Conservation (phyloP, 2,888 invertebrate species). For the Belgica antarctica region DNA sequence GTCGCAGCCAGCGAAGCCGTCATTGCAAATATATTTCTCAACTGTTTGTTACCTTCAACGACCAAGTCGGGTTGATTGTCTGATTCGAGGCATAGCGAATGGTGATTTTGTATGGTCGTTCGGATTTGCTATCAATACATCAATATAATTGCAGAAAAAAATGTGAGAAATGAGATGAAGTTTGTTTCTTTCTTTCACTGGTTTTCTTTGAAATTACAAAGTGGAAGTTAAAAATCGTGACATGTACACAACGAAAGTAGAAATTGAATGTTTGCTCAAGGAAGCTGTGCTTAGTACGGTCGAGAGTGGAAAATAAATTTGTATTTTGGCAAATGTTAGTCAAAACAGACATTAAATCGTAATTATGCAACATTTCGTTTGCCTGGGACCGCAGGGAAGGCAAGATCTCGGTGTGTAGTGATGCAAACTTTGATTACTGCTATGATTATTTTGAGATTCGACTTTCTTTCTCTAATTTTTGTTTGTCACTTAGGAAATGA, state of each 20-base stretch:
- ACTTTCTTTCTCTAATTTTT: too few species aligned
- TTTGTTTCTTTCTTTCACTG: too few species aligned
- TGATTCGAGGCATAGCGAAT: neutral
- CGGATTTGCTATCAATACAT: neutral
- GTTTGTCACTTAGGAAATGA: too few species aligned
- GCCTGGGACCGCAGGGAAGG: too few species aligned
- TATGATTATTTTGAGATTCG: too few species aligned
- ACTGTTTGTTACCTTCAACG: neutral
- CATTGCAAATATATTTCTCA: too few species aligned
- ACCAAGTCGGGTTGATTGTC: slow-evolving; percentile 7
- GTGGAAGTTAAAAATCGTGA: slow-evolving; percentile 1
- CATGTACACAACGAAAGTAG: neutral
- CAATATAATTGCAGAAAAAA: slow-evolving; percentile 27
- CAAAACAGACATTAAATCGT: neutral
- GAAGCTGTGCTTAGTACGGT: neutral
- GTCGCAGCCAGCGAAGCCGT: neutral
- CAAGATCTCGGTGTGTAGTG: too few species aligned
- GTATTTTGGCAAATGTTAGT: neutral
- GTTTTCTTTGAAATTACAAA: neutral
- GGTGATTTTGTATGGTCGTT: slow-evolving; percentile 21
- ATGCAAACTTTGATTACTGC: too few species aligned
- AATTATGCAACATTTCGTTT: too few species aligned
- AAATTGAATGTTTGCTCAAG: slow-evolving; percentile 8
- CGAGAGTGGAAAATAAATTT: too few species aligned
- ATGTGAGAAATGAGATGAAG: too few species aligned